phyloP scores from a whole-genome alignment of 2,888 invertebrate species.

The Plagiodera versicolora region DNA sequence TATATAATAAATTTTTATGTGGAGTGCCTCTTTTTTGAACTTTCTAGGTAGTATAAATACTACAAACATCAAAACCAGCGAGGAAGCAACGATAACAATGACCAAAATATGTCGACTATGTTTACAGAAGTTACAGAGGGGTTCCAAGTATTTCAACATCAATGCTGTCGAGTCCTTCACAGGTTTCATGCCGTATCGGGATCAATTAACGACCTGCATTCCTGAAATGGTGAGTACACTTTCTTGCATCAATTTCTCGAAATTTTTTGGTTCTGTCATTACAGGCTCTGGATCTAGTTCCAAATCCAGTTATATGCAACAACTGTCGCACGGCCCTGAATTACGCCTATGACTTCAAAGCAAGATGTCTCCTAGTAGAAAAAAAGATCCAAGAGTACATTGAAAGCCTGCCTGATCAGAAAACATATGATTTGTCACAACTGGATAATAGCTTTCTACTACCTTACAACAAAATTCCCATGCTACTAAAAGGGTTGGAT shows the following conservation, averaged over 20 bases:
- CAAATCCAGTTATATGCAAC: constrained; percentile 42
- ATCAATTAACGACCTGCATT: constrained; percentile 45
- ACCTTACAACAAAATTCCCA: constrained; percentile 20
- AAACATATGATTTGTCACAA: constrained; percentile 33
- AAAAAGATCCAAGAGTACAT: constrained; percentile 42
- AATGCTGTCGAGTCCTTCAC: constrained; percentile 44
- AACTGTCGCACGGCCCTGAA: constrained; percentile 38
- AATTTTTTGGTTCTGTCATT: constrained; percentile 8
- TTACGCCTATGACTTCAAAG: constrained; percentile 41
- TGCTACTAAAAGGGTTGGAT: constrained; percentile 18
- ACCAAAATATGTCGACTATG: constrained; percentile 46
- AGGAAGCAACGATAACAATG: too few species aligned
- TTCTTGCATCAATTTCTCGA: constrained; percentile 3
- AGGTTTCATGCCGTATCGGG: constrained; percentile 46
- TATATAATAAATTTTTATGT: constrained; percentile 27
- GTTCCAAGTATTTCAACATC: constrained; percentile 44
- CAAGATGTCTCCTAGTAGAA: constrained; percentile 40
- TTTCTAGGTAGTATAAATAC: constrained; percentile 3
- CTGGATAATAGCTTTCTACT: constrained; percentile 33
- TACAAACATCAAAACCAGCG: too few species aligned
- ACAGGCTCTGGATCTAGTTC: constrained; percentile 41
- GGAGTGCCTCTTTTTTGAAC: constrained; percentile 6
- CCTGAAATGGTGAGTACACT: constrained; percentile 42
- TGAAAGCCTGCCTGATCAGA: constrained; percentile 31
- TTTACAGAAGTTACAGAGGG: constrained; percentile 39